These are phyloP conservation scores for Frankliniella intonsa DNA, from an alignment of 2,888 invertebrate species.

Conservation along the genomic window DNA sequence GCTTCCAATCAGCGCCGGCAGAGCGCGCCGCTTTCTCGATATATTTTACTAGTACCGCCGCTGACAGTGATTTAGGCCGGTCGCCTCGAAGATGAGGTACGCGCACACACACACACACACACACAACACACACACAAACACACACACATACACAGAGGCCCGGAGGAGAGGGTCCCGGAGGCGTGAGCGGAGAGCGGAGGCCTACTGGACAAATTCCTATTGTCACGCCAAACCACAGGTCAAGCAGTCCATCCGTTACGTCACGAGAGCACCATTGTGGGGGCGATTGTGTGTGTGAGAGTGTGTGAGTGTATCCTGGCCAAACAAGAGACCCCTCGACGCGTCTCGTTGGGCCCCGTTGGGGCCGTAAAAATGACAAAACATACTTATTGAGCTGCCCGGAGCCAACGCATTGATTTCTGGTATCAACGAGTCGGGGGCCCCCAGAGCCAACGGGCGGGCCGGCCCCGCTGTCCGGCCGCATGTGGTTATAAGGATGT, in stretches of 20 bases:
- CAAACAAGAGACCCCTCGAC: neutral
- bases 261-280: neutral
- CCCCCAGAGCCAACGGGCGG: neutral
- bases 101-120: too few species aligned
- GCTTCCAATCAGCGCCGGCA: neutral
- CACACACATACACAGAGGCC: too few species aligned
- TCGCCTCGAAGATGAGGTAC: neutral
- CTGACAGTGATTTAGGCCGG: constrained; percentile 4
- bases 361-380: constrained; percentile 17
- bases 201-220: constrained; percentile 20
- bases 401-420: constrained; percentile 24
- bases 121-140: too few species aligned
- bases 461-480: neutral
- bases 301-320: constrained; percentile 8
- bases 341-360: constrained; percentile 1
- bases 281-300: neutral
- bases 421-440: constrained; percentile 12
- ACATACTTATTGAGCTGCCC: constrained; percentile 20
- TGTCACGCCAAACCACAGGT: constrained; percentile 8
- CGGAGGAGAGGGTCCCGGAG: too few species aligned
- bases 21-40: constrained; percentile 6
- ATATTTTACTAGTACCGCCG: neutral
- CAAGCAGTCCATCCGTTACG: neutral
- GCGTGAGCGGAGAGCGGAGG: neutral
- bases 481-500: constrained; percentile 20